Evolutionary conservation across 1,140 invertebrate species (phyloP).

Genomic region (Aethina tumida): DNA sequence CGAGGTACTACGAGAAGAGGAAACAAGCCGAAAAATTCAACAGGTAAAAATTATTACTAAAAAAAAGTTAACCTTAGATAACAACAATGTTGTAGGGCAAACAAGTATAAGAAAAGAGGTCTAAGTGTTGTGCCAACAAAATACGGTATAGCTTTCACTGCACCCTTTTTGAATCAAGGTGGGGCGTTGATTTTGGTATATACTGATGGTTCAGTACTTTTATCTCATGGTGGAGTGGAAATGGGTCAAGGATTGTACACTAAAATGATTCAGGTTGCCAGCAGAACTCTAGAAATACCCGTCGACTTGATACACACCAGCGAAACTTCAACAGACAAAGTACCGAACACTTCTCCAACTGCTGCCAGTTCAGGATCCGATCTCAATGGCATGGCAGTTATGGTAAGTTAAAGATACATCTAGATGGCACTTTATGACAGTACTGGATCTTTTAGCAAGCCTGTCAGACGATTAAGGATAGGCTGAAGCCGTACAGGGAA

Average conservation of each 20-base stretch:
- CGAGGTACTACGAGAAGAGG: conserved; percentile 55
- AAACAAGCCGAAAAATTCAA: conserved; percentile 61
- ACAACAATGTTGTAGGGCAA: conserved; percentile 41
- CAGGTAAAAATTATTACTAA: conserved; percentile 39
- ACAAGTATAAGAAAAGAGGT: conserved; percentile 83
- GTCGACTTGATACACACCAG: conserved; percentile 72
- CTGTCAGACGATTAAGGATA: conserved; percentile 64
- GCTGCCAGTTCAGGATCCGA: conserved; percentile 88
- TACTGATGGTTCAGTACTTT: conserved; percentile 80
- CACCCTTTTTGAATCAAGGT: conserved; percentile 74
- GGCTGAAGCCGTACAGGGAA: conserved; percentile 67
- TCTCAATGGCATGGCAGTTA: conserved; percentile 89
- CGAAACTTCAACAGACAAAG: conserved; percentile 87
- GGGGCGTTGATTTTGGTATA: conserved; percentile 87
- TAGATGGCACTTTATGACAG: not conserved
- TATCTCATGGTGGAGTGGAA: conserved; percentile 88
- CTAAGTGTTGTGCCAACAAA: conserved; percentile 80
- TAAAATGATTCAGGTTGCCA: conserved; percentile 87
- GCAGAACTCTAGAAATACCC: conserved; percentile 61
- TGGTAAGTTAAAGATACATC: conserved; percentile 42
- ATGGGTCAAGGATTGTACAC: conserved; percentile 96
- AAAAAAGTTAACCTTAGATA: not conserved
- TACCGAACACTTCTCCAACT: conserved; percentile 87
- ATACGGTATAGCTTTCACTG: conserved; percentile 81
- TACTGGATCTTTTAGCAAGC: conserved; percentile 51